These are phyloP conservation scores for Hyposoter dolosus DNA, from an alignment of 2,888 invertebrate species.

Conservation along the genomic window DNA sequence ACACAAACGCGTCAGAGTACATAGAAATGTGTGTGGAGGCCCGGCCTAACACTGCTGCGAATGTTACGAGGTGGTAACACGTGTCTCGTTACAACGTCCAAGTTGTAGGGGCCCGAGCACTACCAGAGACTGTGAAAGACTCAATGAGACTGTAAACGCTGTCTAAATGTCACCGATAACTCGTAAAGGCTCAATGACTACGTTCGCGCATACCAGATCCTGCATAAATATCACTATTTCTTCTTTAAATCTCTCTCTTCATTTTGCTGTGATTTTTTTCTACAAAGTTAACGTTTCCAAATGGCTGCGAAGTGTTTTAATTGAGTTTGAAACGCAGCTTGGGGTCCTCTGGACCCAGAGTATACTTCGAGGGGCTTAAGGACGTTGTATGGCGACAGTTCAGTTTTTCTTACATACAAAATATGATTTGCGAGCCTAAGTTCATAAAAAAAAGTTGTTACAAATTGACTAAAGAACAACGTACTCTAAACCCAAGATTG, in stretches of 20 bases:
- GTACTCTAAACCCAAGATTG: no score
- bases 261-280: background rate
- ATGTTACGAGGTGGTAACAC: slow-evolving; percentile 76
- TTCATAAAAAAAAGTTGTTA: no score
- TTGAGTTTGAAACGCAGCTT: no score
- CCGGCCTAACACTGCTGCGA: slow-evolving; percentile 40
- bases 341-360: background rate
- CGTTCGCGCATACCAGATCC: background rate
- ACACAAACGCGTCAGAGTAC: background rate
- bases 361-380: background rate
- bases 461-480: no score
- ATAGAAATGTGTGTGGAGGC: background rate
- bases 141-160: slow-evolving; percentile 57
- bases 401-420: no score
- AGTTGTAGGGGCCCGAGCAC: slow-evolving; percentile 69
- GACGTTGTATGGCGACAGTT: no score
- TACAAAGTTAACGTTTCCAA: no score
- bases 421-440: no score
- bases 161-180: slow-evolving; percentile 56
- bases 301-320: no score
- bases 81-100: slow-evolving; percentile 75
- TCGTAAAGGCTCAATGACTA: slow-evolving; percentile 50
- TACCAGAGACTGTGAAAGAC: slow-evolving; percentile 20
- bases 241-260: background rate
- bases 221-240: background rate